phyloP scores from a whole-genome alignment of 2,113 vertebrate genomes.

The Anseranas semipalmata region DNA sequence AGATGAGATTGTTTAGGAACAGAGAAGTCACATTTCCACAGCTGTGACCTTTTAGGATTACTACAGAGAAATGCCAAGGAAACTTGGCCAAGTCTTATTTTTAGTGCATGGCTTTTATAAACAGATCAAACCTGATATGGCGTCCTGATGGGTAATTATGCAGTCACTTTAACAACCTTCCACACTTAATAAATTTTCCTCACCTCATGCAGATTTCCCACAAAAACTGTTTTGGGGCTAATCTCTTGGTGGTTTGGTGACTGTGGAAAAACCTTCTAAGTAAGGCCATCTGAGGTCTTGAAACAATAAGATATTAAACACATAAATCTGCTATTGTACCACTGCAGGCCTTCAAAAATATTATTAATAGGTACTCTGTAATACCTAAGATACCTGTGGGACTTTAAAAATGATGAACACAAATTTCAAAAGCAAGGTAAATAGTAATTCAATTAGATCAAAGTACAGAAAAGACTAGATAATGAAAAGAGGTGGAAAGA shows the following conservation, averaged over 20 bases:
- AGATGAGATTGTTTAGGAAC: not conserved
- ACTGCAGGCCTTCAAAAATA: not conserved
- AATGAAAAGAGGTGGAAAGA: not conserved
- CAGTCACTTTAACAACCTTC: not conserved
- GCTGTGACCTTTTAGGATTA: constrained; percentile 12
- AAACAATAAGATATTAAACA: constrained; percentile 3
- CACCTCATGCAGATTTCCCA: not conserved
- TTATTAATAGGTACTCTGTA: not conserved
- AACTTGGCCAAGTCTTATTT: not conserved
- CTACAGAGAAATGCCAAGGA: not conserved
- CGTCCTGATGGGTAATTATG: not conserved
- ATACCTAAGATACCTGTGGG: not conserved
- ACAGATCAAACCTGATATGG: not conserved
- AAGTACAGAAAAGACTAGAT: not conserved
- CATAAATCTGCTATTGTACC: not conserved
- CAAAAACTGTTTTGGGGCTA: not conserved
- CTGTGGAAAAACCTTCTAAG: not conserved
- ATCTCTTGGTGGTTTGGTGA: not conserved
- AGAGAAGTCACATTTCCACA: not conserved
- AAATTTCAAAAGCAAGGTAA: not conserved
- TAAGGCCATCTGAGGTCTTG: not conserved
- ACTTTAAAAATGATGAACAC: not conserved
- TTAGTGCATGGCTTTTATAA: not conserved
- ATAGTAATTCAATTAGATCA: not conserved
- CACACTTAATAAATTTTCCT: not conserved